These are phyloP conservation scores for Tenebrosternarchus preto DNA, from an alignment of 2,113 vertebrate species.

Conservation along the genomic window DNA sequence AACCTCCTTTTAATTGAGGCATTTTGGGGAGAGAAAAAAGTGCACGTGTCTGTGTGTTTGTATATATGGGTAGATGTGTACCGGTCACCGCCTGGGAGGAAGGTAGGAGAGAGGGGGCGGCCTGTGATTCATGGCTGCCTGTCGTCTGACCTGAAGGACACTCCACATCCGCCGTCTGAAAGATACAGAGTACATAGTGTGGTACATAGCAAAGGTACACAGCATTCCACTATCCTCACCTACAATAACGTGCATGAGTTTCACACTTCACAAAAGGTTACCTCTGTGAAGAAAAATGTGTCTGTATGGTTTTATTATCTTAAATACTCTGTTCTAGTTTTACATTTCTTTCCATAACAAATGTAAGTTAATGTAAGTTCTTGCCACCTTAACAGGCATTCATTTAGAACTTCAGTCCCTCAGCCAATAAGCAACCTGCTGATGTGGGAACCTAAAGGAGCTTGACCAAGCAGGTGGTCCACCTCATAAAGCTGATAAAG, in stretches of 20 bases:
- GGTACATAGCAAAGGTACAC: too few species aligned
- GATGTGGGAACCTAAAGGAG: too few species aligned
- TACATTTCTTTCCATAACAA: too few species aligned
- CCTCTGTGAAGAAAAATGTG: not conserved
- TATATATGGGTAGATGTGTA: not conserved
- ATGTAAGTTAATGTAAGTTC: too few species aligned
- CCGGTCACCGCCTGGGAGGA: constrained; percentile 83
- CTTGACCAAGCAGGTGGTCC: too few species aligned
- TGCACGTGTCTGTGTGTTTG: not conserved
- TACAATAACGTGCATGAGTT: not conserved
- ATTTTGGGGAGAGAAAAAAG: not conserved
- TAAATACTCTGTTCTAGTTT: too few species aligned
- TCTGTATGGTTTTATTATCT: not conserved
- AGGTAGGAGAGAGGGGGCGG: constrained; percentile 77
- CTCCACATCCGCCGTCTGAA: constrained; percentile 85
- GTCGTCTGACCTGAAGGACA: constrained; percentile 72
- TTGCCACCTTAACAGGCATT: too few species aligned
- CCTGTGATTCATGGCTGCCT: constrained; percentile 85
- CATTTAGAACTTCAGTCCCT: too few species aligned
- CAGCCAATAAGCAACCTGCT: too few species aligned
- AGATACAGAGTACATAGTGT: constrained; percentile 54
- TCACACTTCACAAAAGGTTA: too few species aligned
- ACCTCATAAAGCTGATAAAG: too few species aligned
- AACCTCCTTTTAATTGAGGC: not conserved
- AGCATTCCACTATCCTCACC: not conserved